These are phyloP conservation scores for Enchytraeus crypticus DNA, from an alignment of 2,888 invertebrate genomes.

Conservation along the genomic window DNA sequence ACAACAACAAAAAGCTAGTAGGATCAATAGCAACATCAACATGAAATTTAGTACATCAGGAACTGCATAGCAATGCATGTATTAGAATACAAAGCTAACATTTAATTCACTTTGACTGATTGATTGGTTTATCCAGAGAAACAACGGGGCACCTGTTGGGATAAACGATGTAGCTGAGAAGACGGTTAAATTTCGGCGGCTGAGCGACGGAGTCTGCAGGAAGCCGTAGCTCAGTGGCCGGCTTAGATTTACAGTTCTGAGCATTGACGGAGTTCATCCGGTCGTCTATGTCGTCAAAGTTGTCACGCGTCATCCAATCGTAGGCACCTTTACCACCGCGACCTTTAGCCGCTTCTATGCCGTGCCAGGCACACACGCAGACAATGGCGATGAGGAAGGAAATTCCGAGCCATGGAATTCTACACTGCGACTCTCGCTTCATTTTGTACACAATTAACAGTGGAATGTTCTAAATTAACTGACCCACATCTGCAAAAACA, in stretches of 20 bases:
- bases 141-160: slow-evolving; percentile 59
- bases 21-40: no score
- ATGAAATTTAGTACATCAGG: no score
- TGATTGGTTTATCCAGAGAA: no score
- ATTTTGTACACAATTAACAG: no score
- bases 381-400: background rate
- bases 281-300: slow-evolving; percentile 77
- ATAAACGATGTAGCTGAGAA: slow-evolving; percentile 67
- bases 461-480: no score
- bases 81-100: no score
- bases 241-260: slow-evolving; percentile 83
- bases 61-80: no score
- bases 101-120: no score
- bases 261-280: slow-evolving; percentile 72
- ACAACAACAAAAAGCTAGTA: background rate
- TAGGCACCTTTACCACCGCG: slow-evolving; percentile 28
- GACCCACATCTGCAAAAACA: background rate
- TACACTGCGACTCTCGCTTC: no score
- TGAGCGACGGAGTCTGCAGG: slow-evolving; percentile 75
- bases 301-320: slow-evolving; percentile 82
- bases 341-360: background rate
- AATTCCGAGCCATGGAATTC: slow-evolving; percentile 1
- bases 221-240: slow-evolving; percentile 71
- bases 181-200: slow-evolving; percentile 39
- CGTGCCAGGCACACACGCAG: background rate